Evolutionary conservation across 2,113 vertebrate species (phyloP).

Genomic region (Anoplopoma fimbria): DNA sequence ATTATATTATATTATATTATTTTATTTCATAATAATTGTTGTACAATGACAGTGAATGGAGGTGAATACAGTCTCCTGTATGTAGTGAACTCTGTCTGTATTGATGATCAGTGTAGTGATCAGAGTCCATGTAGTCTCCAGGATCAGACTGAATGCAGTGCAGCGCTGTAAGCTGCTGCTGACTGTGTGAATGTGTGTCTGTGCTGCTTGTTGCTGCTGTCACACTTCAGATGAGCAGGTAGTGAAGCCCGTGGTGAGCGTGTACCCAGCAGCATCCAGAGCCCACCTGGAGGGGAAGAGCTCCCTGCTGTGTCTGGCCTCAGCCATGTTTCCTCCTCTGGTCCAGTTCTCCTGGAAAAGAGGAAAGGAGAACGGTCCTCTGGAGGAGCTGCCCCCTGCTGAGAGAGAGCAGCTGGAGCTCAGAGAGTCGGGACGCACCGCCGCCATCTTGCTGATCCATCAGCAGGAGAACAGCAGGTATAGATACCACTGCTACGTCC

Average conservation of each 20-base stretch:
- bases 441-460: constrained; percentile 1
- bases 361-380: not conserved
- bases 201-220: not conserved
- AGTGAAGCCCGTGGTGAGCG: constrained; percentile 37
- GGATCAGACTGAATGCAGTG: not conserved
- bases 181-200: not conserved
- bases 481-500: not conserved
- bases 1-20: not conserved
- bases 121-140: constrained; percentile 2
- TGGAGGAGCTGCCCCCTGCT: not conserved
- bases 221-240: not conserved
- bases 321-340: constrained; percentile 47
- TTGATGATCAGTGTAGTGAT: not conserved
- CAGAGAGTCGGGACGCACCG: not conserved
- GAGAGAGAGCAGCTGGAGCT: not conserved
- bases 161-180: not conserved
- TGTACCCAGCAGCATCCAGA: constrained; percentile 37
- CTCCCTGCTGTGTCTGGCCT: constrained; percentile 49
- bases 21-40: not conserved
- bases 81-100: not conserved
- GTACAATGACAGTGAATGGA: too few relatives aligned
- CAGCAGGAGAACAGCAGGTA: not conserved
- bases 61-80: too few relatives aligned
- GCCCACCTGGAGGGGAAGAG: constrained; percentile 18
- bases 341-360: constrained; percentile 53